Percentiles rank a stretch among this genome's conserved stretches.
phyloP scores from a whole-genome alignment of 2,113 vertebrate genomes.

The Panthera uncia region DNA sequence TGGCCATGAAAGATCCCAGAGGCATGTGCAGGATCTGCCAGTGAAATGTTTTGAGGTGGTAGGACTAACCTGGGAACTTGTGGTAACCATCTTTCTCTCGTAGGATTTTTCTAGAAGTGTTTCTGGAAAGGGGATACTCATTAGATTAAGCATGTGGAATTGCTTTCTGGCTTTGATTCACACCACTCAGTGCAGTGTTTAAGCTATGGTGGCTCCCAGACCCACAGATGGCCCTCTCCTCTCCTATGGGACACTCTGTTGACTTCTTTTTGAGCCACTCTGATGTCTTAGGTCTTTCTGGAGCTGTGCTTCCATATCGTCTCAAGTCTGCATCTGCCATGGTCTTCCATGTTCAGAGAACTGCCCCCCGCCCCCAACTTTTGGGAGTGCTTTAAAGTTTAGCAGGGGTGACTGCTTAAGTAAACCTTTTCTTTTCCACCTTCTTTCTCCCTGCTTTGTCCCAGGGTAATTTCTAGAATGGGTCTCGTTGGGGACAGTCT shows the following conservation, averaged over 20 bases:
- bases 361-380: background rate
- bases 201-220: background rate
- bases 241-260: background rate
- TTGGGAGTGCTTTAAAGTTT: background rate
- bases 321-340: background rate
- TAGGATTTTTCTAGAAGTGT: background rate
- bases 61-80: background rate
- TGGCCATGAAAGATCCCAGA: background rate
- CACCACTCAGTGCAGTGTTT: background rate
- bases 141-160: background rate
- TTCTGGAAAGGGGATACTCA: background rate
- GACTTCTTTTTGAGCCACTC: background rate
- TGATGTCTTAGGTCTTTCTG: background rate
- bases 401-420: background rate
- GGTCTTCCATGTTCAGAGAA: background rate
- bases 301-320: background rate
- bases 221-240: background rate
- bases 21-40: background rate
- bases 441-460: background rate
- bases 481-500: background rate
- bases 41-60: background rate
- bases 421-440: background rate
- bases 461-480: background rate
- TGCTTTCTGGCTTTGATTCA: background rate
- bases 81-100: background rate